Percentiles rank a stretch among this genome's conserved stretches.
Evolutionary conservation across 1,140 invertebrate genomes (phyloP).

Genomic region (Cyclina sinensis): DNA sequence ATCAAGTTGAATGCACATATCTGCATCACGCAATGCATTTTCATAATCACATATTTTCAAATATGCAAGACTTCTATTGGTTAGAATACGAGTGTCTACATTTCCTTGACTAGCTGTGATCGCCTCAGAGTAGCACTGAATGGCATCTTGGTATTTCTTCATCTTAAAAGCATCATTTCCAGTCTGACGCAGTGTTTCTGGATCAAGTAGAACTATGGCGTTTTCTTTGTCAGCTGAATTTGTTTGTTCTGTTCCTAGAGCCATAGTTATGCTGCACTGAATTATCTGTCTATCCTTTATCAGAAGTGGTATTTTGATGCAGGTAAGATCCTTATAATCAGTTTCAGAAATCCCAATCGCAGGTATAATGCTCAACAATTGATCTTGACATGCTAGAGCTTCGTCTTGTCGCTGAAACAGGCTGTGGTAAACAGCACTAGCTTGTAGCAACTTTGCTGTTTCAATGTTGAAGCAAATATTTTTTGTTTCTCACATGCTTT

Average conservation of each 20-base stretch:
- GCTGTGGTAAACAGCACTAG: slow-evolving; percentile 45
- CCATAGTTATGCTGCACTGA: slow-evolving; percentile 1
- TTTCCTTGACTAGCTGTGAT: not conserved
- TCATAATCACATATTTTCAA: slow-evolving; percentile 17
- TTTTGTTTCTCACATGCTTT: not conserved
- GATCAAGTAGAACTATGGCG: not conserved
- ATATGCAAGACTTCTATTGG: slow-evolving; percentile 43
- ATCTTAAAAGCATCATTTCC: slow-evolving; percentile 25
- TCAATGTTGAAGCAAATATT: slow-evolving; percentile 29
- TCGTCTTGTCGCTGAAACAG: slow-evolving; percentile 38
- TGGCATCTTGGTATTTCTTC: slow-evolving; percentile 9
- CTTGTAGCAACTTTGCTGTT: slow-evolving; percentile 1
- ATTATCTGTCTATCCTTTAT: not conserved
- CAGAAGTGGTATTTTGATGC: slow-evolving; percentile 31
- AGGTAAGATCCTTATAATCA: not conserved
- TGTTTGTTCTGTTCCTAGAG: not conserved
- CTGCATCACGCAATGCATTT: slow-evolving; percentile 30
- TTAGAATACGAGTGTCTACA: not conserved
- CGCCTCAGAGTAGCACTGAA: slow-evolving; percentile 26
- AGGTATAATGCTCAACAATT: slow-evolving; percentile 35
- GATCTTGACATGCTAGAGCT: slow-evolving; percentile 21
- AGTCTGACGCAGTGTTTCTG: not conserved
- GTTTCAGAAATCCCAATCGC: not conserved
- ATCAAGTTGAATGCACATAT: slow-evolving; percentile 34
- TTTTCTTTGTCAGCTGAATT: not conserved